Percentiles rank a stretch among this genome's conserved stretches.
phyloP scores from a whole-genome alignment of 2,888 invertebrate genomes.

The Orthosia incerta region DNA sequence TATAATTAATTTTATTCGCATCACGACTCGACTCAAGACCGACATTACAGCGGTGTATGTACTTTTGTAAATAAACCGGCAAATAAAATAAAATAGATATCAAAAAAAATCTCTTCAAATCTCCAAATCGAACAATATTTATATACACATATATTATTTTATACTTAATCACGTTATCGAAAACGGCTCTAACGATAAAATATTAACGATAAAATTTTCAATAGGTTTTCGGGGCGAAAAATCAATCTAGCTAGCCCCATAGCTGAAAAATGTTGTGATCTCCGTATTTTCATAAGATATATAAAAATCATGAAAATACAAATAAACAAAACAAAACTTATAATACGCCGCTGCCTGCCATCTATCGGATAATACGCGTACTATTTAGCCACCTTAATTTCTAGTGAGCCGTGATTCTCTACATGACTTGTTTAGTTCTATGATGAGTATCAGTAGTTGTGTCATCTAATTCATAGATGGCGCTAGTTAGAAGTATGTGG shows the following conservation, averaged over 20 bases:
- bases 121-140: too few relatives aligned
- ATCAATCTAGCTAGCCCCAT: too few relatives aligned
- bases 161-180: too few relatives aligned
- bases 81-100: neutral
- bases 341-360: slow-evolving; percentile 15
- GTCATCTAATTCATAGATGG: slow-evolving; percentile 35
- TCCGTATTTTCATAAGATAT: too few relatives aligned
- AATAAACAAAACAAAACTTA: neutral
- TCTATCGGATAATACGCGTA: slow-evolving; percentile 29
- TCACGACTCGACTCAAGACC: slow-evolving; percentile 15
- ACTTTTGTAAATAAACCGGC: neutral
- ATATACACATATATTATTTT: too few relatives aligned
- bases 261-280: too few relatives aligned
- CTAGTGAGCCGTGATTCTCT: neutral
- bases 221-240: too few relatives aligned
- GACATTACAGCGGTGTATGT: neutral
- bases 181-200: too few relatives aligned
- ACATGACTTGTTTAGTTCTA: neutral
- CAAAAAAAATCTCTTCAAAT: too few relatives aligned
- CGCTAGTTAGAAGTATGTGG: neutral
- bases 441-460: slow-evolving; percentile 11
- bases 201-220: too few relatives aligned
- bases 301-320: neutral
- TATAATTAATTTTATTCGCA: slow-evolving; percentile 29
- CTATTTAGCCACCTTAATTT: neutral